A percentile compares a stretch with the other conserved stretches of the same genome.
phyloP scores from a whole-genome alignment of 2,113 vertebrate species.

The Corapipo altera region DNA sequence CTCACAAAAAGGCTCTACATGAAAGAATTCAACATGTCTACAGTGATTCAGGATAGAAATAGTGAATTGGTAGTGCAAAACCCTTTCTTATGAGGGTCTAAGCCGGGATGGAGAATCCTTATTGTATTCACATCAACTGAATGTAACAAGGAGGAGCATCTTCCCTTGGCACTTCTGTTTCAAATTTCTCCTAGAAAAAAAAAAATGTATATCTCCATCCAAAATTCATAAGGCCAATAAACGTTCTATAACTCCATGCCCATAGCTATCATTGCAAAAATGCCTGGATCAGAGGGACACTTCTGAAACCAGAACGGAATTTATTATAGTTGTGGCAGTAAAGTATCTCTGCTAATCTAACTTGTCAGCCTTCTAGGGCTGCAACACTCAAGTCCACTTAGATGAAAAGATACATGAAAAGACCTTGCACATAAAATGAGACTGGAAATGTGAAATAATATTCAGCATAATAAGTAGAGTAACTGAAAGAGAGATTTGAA shows the following conservation, averaged over 20 bases:
- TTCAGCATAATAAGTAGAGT: background rate
- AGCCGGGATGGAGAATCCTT: background rate
- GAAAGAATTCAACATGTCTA: background rate
- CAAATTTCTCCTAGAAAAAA: background rate
- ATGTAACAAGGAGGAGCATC: background rate
- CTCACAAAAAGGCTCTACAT: background rate
- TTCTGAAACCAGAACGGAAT: conserved; percentile 22
- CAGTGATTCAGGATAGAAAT: background rate
- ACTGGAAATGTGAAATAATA: background rate
- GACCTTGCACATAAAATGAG: background rate
- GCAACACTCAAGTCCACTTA: background rate
- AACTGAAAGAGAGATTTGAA: background rate
- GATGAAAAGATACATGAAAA: conserved; percentile 2
- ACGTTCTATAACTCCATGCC: background rate
- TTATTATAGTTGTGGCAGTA: background rate
- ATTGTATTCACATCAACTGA: background rate
- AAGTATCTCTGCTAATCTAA: conserved; percentile 15
- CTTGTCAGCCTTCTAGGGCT: background rate
- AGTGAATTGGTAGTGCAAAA: background rate
- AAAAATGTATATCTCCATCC: background rate
- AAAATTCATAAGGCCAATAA: background rate
- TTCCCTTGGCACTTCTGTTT: background rate
- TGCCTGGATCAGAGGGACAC: background rate
- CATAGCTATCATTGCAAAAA: background rate
- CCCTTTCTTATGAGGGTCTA: background rate